Base-by-base conservation (phyloP, 2,888 invertebrate genomes). In the Athripsodes cinereus region DNA sequence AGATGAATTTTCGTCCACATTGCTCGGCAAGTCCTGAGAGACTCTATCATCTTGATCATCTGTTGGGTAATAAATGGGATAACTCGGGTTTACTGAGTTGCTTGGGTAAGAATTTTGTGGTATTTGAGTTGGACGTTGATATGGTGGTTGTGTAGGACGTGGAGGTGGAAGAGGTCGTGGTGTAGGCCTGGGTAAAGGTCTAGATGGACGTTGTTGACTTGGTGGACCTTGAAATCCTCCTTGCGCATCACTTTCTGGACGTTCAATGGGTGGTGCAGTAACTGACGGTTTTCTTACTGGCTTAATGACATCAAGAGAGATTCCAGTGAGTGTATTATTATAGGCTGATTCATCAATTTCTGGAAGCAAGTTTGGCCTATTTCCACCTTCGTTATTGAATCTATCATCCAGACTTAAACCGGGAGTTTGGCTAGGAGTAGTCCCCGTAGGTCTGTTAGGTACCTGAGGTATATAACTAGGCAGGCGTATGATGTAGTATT, bases 311-410 rank as follows among this genome's bases (percentile, higher is more conserved):
- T 52, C 20, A n/a, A 59, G 26, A 46, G 55, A 46, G 19, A 59
- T 55, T 16, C 59, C 59, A 16, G 59, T 55, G 6, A 21, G 20
- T 16, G 59, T 55, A 44, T 52, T 54, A 35, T 31, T 35, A 22
- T 53, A 53, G 8, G 18, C 44, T 16, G 10, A 22, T 16, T 22
- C 13, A 53, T 53, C 22, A 2, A 44, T 40, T 53, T 52, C 22
- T 40, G n/a, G n/a, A 16, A 40, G 16, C 31, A 6, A 8, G 11
- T 31, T 31, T 40, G 26, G 26, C 10, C 40, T 13, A 13, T n/a
- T 40, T n/a, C n/a, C n/a, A 13, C 13, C 13, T n/a, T 8, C 40
- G 40, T 16, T 16, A 8, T 5, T 5, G 13, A 40, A 13, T 40
- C 40, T 16, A 40, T 2, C 13, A 13, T n/a, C 16, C 3, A 16